Percentiles rank a stretch among this genome's conserved stretches.
Conservation (phyloP, 92 coral and sea anemone species). For the Scolanthus callimorphus region DNA sequence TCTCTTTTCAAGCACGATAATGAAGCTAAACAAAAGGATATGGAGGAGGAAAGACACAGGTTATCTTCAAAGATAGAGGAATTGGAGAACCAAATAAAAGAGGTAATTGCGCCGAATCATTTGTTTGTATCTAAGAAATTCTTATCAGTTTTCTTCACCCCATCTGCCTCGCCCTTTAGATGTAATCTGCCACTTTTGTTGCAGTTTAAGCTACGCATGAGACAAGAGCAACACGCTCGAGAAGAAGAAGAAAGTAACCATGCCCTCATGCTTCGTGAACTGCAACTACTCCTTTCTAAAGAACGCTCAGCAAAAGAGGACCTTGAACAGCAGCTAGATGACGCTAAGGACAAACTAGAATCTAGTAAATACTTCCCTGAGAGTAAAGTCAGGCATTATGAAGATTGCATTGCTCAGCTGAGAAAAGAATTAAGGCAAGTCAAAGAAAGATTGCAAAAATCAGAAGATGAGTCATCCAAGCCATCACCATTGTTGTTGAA, state of each 20-base stretch:
- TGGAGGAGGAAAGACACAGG: constrained; percentile 44
- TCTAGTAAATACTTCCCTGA: constrained; percentile 48
- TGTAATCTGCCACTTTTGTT: too few species aligned
- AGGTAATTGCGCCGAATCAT: constrained; percentile 38
- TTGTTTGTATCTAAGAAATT: not conserved
- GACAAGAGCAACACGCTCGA: constrained; percentile 90
- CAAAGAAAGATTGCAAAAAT: constrained; percentile 50
- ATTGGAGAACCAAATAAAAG: constrained; percentile 71
- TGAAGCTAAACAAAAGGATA: constrained; percentile 57
- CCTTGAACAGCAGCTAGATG: constrained; percentile 86
- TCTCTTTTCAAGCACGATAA: constrained; percentile 98
- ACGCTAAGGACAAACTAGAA: constrained; percentile 58
- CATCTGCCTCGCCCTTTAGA: too few species aligned
- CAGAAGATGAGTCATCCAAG: constrained; percentile 63
- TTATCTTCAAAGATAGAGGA: constrained; percentile 39
- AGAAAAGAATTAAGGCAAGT: constrained; percentile 45
- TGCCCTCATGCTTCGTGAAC: constrained; percentile 84
- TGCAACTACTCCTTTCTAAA: constrained; percentile 83
- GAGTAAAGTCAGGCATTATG: constrained; percentile 68
- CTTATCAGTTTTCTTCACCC: not conserved
- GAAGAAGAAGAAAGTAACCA: constrained; percentile 95
- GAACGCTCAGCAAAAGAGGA: constrained; percentile 88
- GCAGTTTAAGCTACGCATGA: constrained; percentile 79
- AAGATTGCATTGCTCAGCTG: constrained; percentile 52
- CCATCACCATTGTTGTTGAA: constrained; percentile 77